Evolutionary conservation across 2,797 vertebrate species (phyloP), one percentile per base, ranked within the genome.

Genomic region (Thripadectes ignobilis): DNA sequence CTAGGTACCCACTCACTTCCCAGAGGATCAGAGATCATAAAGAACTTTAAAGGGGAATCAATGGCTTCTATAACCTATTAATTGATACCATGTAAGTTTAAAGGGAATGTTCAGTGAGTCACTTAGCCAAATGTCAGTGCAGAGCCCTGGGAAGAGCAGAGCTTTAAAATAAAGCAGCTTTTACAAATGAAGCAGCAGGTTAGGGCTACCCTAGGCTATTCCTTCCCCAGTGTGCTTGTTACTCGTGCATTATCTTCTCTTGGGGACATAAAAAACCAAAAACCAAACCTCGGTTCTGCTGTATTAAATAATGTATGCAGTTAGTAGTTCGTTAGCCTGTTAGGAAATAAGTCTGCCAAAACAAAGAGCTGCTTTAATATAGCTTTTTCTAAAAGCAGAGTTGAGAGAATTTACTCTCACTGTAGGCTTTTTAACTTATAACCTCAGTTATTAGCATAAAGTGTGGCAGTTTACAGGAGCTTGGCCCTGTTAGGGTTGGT

Each of bases 11-110:
- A 4, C 19, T 26, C 20, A 3, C 75, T 75, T 51, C 78, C 75
- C 57, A 41, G 36, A 77, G 52, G 51, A 73, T 30, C 10, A 4
- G 45, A 87, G 72, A 84, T 91, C 62, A 67, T 84, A 78, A 91
- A 92, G 63, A 36, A 21, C 71, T 86, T 91, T 61, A 80, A 89
- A 78, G 67, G 92, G 19, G 91, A 94, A 88, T 95, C 75, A 62
- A 15, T 84, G 54, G n/a, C 48, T 88, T 68, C 68, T 79, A 17
- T 82, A 82, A 77, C 80, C 76, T 59, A 57, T 75, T 91, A 81
- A 90, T 52, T 88, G 73, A 52, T 65, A 57, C 32, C 27, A 3
- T 57, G 48, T 65, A 78, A 93, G 45, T 91, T 89, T 74, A 85
- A 88, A 96, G 79, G 62, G 62, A 90, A 21, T 29, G 29, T 71